Conservation (phyloP, 2,113 vertebrate genomes). For the Forbesichthys agassizii region DNA sequence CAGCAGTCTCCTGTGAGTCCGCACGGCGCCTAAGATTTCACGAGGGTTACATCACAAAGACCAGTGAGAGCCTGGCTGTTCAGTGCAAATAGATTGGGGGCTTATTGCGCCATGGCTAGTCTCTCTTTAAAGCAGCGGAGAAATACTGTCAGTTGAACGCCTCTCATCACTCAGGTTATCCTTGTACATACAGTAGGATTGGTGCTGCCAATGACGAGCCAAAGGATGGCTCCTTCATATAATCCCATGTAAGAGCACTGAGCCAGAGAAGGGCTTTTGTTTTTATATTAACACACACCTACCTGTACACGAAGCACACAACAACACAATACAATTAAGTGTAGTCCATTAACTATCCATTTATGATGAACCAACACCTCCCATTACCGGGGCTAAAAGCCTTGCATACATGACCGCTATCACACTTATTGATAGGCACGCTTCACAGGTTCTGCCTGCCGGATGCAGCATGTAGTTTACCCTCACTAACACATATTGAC, state of each 20-base stretch:
- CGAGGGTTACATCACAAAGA: conserved; percentile 72
- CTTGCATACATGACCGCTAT: conserved; percentile 53
- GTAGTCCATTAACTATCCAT: conserved; percentile 39
- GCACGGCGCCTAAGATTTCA: conserved; percentile 62
- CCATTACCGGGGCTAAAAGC: conserved; percentile 60
- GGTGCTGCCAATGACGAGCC: background rate
- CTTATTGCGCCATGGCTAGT: conserved; percentile 22
- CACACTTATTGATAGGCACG: conserved; percentile 57
- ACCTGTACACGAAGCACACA: conserved; percentile 13
- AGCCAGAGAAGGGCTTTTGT: too few relatives aligned
- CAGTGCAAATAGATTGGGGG: conserved; percentile 29
- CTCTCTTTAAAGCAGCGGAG: conserved; percentile 24
- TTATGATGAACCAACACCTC: conserved; percentile 54
- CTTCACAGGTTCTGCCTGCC: conserved; percentile 31
- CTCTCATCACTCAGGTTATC: background rate
- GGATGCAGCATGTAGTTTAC: conserved; percentile 39
- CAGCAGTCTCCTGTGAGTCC: conserved; percentile 24
- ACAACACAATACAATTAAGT: conserved; percentile 48
- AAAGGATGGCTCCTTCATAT: background rate
- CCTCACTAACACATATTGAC: conserved; percentile 36
- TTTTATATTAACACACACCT: too few relatives aligned
- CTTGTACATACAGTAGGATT: background rate
- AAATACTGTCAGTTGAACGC: conserved; percentile 21
- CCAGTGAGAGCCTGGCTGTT: conserved; percentile 37
- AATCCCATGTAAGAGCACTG: conserved; percentile 9